A percentile compares a stretch with the other conserved stretches of the same genome.
phyloP scores from a whole-genome alignment of 2,888 invertebrate genomes.

The Drosophila anomelani region DNA sequence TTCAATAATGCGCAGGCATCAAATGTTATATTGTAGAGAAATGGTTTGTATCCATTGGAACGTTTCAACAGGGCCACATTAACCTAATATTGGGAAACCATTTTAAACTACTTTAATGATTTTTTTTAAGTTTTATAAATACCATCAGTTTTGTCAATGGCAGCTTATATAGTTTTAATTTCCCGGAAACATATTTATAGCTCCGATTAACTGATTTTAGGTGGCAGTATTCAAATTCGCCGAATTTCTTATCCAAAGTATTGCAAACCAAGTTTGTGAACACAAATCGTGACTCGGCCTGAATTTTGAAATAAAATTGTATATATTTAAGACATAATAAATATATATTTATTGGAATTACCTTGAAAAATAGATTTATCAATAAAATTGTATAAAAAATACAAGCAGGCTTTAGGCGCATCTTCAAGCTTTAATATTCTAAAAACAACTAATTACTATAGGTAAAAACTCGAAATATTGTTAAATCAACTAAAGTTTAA shows the following conservation, averaged over 20 bases:
- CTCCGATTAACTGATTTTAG: conserved; percentile 25
- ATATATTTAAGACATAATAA: too few species aligned
- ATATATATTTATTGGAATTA: too few species aligned
- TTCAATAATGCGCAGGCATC: conserved; percentile 6
- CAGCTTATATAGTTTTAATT: conserved; percentile 1
- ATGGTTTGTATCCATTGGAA: conserved; percentile 24
- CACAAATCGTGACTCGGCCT: conserved; percentile 9
- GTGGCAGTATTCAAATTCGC: conserved; percentile 14
- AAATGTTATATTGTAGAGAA: conserved; percentile 23
- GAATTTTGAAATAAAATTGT: neutral
- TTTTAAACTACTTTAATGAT: neutral
- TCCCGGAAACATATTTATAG: conserved; percentile 28
- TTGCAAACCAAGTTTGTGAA: conserved; percentile 18
- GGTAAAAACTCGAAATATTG: neutral
- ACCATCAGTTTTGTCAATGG: conserved; percentile 4
- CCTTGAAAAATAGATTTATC: neutral
- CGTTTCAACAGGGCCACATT: conserved; percentile 11
- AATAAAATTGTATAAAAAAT: neutral
- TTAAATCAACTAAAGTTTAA: too few species aligned
- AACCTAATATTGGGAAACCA: neutral
- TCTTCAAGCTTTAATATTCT: neutral
- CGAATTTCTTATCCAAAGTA: conserved; percentile 1
- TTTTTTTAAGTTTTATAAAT: neutral
- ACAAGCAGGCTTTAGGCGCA: neutral
- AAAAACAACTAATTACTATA: neutral